Evolutionary conservation across 2,888 invertebrate species (phyloP).

Genomic region (Chymomyza fuscimana): DNA sequence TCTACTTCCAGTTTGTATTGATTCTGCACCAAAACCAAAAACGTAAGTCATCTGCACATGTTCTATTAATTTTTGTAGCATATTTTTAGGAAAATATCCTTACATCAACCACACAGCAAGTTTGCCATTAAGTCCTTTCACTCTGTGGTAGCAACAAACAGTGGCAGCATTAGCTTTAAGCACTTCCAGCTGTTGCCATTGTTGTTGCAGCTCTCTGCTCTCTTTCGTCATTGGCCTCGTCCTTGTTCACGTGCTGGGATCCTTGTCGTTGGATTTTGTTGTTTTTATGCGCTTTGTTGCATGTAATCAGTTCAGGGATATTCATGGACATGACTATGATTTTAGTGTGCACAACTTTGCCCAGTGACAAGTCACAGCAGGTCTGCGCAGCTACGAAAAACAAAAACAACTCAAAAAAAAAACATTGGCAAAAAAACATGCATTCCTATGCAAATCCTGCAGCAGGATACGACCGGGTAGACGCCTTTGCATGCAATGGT

Average conservation of each 20-base stretch:
- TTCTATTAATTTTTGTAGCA: not conserved
- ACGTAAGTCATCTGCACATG: not conserved
- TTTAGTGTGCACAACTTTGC: constrained; percentile 47
- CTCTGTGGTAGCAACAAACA: not conserved
- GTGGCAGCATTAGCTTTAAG: constrained; percentile 3
- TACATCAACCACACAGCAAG: not conserved
- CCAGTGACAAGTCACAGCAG: constrained; percentile 60
- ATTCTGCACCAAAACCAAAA: not conserved
- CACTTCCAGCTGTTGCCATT: constrained; percentile 54
- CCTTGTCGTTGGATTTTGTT: constrained; percentile 27
- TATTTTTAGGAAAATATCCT: not conserved
- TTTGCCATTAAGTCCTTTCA: not conserved
- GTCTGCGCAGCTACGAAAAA: constrained; percentile 37
- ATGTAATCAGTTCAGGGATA: constrained; percentile 68
- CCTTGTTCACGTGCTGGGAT: not conserved
- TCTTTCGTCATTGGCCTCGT: not conserved
- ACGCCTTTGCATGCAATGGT: constrained; percentile 48
- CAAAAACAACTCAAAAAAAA: constrained; percentile 33
- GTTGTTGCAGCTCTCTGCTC: constrained; percentile 7
- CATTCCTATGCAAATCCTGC: constrained; percentile 64
- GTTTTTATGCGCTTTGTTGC: constrained; percentile 66
- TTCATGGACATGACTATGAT: constrained; percentile 73
- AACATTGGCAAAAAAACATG: constrained; percentile 34
- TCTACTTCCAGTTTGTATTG: not conserved
- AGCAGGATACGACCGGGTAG: constrained; percentile 41